These are phyloP conservation scores for Syngnathus typhle DNA, from an alignment of 2,113 vertebrate genomes.

Conservation along the genomic window DNA sequence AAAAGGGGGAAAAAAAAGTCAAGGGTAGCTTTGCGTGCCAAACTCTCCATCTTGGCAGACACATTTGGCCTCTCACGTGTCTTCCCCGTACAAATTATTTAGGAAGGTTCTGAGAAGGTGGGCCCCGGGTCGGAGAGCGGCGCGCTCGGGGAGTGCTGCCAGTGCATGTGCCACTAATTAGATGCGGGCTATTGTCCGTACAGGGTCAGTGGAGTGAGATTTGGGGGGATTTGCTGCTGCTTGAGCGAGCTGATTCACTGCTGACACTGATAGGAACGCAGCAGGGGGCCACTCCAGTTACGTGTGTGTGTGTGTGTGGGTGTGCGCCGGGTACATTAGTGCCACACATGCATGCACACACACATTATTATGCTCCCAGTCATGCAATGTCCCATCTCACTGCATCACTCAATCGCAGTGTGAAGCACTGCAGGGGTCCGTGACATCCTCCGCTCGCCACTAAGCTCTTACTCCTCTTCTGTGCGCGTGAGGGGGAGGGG, in stretches of 20 bases:
- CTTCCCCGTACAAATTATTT: constrained; percentile 2
- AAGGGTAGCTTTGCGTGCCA: not conserved
- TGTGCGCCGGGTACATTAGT: constrained; percentile 46
- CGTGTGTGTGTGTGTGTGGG: constrained; percentile 42
- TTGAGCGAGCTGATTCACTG: constrained; percentile 53
- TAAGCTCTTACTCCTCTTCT: constrained; percentile 22
- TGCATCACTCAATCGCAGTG: constrained; percentile 39
- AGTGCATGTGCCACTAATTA: constrained; percentile 55
- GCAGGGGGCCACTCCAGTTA: constrained; percentile 52
- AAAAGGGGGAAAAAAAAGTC: not conserved
- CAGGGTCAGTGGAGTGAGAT: constrained; percentile 50
- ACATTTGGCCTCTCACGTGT: not conserved
- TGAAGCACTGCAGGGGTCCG: constrained; percentile 37
- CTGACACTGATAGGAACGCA: constrained; percentile 63
- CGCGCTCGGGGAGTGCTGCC: constrained; percentile 15
- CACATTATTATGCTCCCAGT: constrained; percentile 52
- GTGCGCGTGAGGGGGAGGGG: not conserved
- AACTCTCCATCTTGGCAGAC: not conserved
- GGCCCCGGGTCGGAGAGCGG: constrained; percentile 24
- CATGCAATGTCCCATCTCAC: constrained; percentile 48
- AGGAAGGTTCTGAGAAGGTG: constrained; percentile 16
- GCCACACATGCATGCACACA: constrained; percentile 34
- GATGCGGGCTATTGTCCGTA: constrained; percentile 52
- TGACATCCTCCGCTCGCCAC: constrained; percentile 38
- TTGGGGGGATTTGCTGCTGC: constrained; percentile 54